Conservation (phyloP, 1,140 invertebrate genomes). For the Nomia melanderi region DNA sequence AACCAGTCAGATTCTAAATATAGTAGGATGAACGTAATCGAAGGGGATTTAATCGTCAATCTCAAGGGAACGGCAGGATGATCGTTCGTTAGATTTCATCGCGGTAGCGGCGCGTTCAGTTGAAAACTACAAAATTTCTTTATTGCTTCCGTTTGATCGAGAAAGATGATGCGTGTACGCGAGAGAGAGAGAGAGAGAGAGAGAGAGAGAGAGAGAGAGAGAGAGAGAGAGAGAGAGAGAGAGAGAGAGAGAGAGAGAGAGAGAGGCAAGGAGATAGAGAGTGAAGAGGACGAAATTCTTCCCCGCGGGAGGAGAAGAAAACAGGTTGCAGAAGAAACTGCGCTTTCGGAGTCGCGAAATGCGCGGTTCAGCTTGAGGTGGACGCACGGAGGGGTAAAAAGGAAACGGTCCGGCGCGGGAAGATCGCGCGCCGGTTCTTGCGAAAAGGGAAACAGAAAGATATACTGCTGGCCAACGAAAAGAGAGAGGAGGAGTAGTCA, state of each 20-base stretch:
- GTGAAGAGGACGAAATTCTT: neutral
- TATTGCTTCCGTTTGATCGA: neutral
- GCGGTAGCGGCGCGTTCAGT: no score
- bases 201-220: no score
- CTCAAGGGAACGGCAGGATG: neutral
- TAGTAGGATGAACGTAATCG: constrained; percentile 1
- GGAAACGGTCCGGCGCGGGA: constrained; percentile 23
- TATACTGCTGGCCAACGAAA: neutral
- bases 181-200: no score
- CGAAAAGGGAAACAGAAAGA: constrained; percentile 33
- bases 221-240: no score
- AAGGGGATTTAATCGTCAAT: neutral
- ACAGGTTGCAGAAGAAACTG: neutral
- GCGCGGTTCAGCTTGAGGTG: neutral
- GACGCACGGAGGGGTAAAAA: neutral
- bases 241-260: no score
- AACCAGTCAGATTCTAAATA: constrained; percentile 34
- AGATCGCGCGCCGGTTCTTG: constrained; percentile 13
- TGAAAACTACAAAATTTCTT: constrained; percentile 22
- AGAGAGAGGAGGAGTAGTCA: constrained; percentile 13
- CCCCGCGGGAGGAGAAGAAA: neutral
- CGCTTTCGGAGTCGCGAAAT: constrained; percentile 11
- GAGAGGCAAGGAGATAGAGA: no score
- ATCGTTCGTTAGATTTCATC: neutral
- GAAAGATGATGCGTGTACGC: neutral